These are phyloP conservation scores for Drosophila mercatorum DNA, from an alignment of 2,888 invertebrate genomes.

Conservation along the genomic window DNA sequence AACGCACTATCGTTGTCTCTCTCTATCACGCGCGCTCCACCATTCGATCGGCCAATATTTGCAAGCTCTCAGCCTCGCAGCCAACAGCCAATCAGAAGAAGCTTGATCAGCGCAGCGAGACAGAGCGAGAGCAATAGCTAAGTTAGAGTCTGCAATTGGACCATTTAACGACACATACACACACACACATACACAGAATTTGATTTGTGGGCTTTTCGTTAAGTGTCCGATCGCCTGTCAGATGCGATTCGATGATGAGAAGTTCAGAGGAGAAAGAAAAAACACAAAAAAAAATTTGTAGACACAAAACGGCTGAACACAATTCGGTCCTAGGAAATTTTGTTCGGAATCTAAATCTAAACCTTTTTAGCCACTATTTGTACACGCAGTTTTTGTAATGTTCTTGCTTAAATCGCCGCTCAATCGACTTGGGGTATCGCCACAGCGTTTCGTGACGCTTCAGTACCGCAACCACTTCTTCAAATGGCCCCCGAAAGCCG, in stretches of 20 bases:
- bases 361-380: constrained; percentile 20
- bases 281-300: not conserved
- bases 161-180: not conserved
- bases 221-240: constrained; percentile 1
- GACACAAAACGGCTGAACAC: constrained; percentile 12
- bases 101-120: not conserved
- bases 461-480: constrained; percentile 47
- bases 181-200: not conserved
- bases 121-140: not conserved
- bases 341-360: constrained; percentile 22
- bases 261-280: not conserved
- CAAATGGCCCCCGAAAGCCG: constrained; percentile 43
- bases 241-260: not conserved
- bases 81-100: not conserved
- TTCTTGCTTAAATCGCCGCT: constrained; percentile 21
- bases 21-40: not conserved
- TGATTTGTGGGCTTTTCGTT: constrained; percentile 6
- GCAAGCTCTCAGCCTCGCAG: not conserved
- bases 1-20: not conserved
- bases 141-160: not conserved
- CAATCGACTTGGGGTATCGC: not conserved
- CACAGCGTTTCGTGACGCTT: not conserved
- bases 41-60: too few relatives aligned
- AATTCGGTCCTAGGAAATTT: constrained; percentile 20
- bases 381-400: constrained; percentile 23